Conservation (phyloP, 1,140 invertebrate species). For the Ladona fulva region DNA sequence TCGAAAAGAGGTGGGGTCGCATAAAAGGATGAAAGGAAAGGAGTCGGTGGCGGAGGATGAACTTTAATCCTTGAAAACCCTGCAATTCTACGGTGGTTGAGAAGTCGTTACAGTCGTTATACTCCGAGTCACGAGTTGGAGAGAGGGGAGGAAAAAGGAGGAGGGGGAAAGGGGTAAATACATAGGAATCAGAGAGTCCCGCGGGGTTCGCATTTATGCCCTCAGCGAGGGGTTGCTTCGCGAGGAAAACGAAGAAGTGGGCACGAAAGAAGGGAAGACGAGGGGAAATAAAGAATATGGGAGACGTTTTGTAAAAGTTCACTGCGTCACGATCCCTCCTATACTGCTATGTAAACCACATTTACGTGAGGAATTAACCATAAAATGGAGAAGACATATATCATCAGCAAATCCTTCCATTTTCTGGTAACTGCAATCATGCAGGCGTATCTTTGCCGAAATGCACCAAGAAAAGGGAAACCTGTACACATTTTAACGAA, state of each 20-base stretch:
- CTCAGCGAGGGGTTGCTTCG: not conserved
- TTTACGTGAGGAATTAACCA: too few species aligned
- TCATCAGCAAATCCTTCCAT: too few species aligned
- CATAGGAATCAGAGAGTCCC: not conserved
- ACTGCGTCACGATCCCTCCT: too few species aligned
- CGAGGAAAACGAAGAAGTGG: not conserved
- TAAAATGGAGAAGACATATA: too few species aligned
- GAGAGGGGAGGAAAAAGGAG: not conserved
- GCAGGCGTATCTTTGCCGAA: too few species aligned
- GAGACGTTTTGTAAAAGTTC: too few species aligned
- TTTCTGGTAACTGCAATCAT: too few species aligned
- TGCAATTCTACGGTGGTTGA: not conserved
- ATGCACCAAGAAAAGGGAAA: too few species aligned
- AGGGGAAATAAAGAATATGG: not conserved
- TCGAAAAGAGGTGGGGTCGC: not conserved
- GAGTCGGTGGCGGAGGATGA: not conserved
- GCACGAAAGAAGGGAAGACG: not conserved
- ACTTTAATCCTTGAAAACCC: slow-evolving; percentile 9
- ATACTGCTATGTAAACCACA: too few species aligned
- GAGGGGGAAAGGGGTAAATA: not conserved
- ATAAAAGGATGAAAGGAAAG: not conserved
- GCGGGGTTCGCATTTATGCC: not conserved
- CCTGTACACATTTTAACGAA: too few species aligned
- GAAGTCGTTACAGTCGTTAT: not conserved
- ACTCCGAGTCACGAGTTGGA: not conserved